These are phyloP conservation scores for Homarus gammarus DNA, from an alignment of 2,888 invertebrate species.

Conservation along the genomic window DNA sequence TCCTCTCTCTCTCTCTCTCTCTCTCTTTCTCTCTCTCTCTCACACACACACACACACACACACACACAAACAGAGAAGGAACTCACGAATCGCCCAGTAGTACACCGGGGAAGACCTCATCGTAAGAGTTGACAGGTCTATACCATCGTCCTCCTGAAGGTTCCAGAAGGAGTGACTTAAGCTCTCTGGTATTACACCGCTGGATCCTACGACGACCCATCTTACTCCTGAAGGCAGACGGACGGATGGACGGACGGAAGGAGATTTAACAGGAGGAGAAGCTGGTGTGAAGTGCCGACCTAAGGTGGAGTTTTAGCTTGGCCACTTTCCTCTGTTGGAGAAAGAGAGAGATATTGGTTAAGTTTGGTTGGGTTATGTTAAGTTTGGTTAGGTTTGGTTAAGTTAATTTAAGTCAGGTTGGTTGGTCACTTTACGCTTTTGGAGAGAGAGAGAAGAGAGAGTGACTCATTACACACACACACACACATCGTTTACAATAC, in stretches of 20 bases:
- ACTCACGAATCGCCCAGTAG: conserved; percentile 75
- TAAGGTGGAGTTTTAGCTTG: not conserved
- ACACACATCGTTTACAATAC: too few species aligned
- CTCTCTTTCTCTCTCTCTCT: too few species aligned
- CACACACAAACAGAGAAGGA: not conserved
- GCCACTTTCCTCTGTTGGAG: not conserved
- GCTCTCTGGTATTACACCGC: conserved; percentile 61
- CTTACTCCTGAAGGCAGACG: not conserved
- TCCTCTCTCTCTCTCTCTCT: too few species aligned
- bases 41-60: not conserved
- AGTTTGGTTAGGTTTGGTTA: too few species aligned
- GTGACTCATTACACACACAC: too few species aligned
- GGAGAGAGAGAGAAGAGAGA: too few species aligned
- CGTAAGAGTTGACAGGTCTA: conserved; percentile 61
- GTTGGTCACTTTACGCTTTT: too few species aligned
- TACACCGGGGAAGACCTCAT: conserved; percentile 75
- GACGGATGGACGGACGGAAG: not conserved
- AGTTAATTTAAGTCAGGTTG: too few species aligned
- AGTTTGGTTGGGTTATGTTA: too few species aligned
- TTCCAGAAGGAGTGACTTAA: conserved; percentile 64
- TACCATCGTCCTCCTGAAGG: conserved; percentile 57
- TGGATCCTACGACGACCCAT: conserved; percentile 69
- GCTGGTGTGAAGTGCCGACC: conserved; percentile 5
- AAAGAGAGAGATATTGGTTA: not conserved
- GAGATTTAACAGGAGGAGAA: conserved; percentile 10